phyloP scores from a whole-genome alignment of 1,140 invertebrate species.

The Heliconius hermathena region DNA sequence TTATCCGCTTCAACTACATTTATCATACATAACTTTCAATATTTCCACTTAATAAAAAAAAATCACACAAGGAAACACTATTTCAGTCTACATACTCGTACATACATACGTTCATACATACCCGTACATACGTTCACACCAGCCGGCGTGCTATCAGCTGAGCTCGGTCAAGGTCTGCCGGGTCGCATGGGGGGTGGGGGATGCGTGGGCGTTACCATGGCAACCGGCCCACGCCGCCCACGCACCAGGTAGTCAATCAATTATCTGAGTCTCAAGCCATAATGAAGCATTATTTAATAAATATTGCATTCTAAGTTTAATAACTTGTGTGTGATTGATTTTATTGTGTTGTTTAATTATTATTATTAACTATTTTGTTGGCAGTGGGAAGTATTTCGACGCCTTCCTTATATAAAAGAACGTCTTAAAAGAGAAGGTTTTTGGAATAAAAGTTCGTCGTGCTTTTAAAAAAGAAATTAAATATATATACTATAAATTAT shows the following conservation, averaged over 20 bases:
- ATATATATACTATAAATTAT: too few relatives aligned
- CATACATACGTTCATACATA: too few relatives aligned
- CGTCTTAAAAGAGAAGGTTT: too few relatives aligned
- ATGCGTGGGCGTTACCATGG: slow-evolving; percentile 70
- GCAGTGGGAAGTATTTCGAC: not conserved
- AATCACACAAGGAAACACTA: not conserved
- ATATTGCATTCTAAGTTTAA: slow-evolving; percentile 20
- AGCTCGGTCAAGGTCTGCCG: slow-evolving; percentile 67
- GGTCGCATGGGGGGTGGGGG: slow-evolving; percentile 52
- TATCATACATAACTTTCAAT: not conserved
- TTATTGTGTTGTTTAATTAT: not conserved
- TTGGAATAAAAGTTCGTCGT: too few relatives aligned
- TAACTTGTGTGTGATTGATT: too few relatives aligned
- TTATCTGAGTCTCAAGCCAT: slow-evolving; percentile 62
- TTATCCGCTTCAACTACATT: not conserved
- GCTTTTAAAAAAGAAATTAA: too few relatives aligned
- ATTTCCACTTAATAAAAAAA: not conserved
- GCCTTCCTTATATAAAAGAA: too few relatives aligned
- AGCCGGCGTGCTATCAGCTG: slow-evolving; percentile 56
- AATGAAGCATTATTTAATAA: slow-evolving; percentile 58
- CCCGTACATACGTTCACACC: not conserved
- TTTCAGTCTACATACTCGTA: not conserved
- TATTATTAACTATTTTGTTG: not conserved
- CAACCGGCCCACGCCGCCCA: slow-evolving; percentile 75
- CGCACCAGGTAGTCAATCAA: slow-evolving; percentile 74